Percentiles rank a stretch among this genome's conserved stretches.
Conservation (phyloP, 2,113 vertebrate species). For the Anolis sagrei region DNA sequence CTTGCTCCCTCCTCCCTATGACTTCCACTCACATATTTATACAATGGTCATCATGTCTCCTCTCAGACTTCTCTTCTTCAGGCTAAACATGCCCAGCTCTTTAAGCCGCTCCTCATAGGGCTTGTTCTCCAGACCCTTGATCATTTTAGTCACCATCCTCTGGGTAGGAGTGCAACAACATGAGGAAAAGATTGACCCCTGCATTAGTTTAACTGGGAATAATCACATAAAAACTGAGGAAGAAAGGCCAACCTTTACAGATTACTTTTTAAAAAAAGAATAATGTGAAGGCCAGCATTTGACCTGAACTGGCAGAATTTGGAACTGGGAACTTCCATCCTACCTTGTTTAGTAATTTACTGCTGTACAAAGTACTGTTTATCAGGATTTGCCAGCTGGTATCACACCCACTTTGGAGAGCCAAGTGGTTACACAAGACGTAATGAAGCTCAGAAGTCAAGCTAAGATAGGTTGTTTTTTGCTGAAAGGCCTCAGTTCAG, state of each 20-base stretch:
- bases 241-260: neutral
- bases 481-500: neutral
- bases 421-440: neutral
- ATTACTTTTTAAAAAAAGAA: neutral
- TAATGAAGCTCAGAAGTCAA: neutral
- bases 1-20: too few relatives aligned
- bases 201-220: neutral
- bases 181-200: neutral
- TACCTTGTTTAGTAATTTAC: neutral
- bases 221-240: too few relatives aligned
- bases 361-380: rapidly evolving
- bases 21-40: too few relatives aligned
- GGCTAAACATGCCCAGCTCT: too few relatives aligned
- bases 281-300: neutral
- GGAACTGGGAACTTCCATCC: neutral
- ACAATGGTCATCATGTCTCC: too few relatives aligned
- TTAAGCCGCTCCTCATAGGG: too few relatives aligned
- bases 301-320: neutral
- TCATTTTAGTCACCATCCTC: too few relatives aligned
- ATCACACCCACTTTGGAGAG: neutral
- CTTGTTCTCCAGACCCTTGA: too few relatives aligned
- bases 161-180: neutral
- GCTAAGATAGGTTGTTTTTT: conserved; percentile 12
- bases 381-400: neutral
- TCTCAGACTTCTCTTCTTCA: too few relatives aligned